These are phyloP conservation scores for Pollimyrus isidori DNA, from an alignment of 2,113 vertebrate genomes.

Conservation along the genomic window DNA sequence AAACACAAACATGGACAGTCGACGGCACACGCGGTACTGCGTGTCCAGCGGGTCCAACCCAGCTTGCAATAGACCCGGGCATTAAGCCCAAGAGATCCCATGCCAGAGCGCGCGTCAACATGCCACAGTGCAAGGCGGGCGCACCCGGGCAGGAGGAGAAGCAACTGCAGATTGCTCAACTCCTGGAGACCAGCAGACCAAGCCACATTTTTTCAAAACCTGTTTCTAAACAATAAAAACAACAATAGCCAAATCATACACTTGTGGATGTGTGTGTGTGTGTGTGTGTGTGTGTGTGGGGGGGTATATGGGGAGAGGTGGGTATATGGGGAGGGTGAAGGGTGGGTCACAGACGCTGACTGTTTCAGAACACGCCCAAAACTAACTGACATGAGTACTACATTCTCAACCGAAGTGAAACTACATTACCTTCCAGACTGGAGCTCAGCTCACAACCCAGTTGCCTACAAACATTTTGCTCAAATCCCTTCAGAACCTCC, in stretches of 20 bases:
- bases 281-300: neutral
- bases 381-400: conserved; percentile 7
- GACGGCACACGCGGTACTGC: neutral
- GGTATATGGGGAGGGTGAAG: neutral
- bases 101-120: neutral
- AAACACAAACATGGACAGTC: neutral
- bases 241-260: conserved; percentile 40
- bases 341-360: neutral
- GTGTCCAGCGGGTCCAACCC: neutral
- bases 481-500: neutral
- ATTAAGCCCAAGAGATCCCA: neutral
- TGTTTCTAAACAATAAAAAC: conserved; percentile 43
- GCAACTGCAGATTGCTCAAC: neutral
- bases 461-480: neutral
- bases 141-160: neutral
- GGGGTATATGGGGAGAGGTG: neutral
- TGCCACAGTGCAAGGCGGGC: neutral
- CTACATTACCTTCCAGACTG: neutral
- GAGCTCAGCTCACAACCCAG: neutral
- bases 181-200: neutral
- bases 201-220: conserved; percentile 41
- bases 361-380: neutral
- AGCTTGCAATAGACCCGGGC: neutral
- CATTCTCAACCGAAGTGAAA: neutral
- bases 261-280: neutral